These are phyloP conservation scores for Zonotrichia leucophrys DNA, from an alignment of 2,113 vertebrate genomes.

Conservation along the genomic window DNA sequence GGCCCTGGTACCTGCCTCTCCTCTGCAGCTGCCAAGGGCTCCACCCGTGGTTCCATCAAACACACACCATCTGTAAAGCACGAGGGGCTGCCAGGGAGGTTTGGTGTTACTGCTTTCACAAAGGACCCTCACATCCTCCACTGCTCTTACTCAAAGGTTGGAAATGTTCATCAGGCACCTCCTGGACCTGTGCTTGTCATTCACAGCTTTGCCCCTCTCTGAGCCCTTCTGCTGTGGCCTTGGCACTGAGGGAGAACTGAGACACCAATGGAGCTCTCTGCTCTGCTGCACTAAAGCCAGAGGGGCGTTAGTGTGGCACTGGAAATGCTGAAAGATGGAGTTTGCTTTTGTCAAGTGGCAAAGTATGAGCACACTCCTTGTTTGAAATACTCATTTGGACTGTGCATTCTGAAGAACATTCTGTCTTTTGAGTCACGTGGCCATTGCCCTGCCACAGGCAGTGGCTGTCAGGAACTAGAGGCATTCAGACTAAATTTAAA, in stretches of 20 bases:
- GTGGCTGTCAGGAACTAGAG: neutral
- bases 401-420: neutral
- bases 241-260: neutral
- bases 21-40: neutral
- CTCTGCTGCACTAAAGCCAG: neutral
- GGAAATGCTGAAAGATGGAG: neutral
- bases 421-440: neutral
- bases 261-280: neutral
- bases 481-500: neutral
- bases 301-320: neutral
- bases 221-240: neutral
- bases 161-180: neutral
- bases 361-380: neutral
- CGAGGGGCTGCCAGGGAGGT: neutral
- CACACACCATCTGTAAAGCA: accelerated
- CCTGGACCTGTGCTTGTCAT: neutral
- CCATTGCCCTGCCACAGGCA: neutral
- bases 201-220: neutral
- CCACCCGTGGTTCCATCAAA: neutral
- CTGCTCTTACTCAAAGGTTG: neutral
- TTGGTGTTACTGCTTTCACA: neutral
- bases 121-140: neutral
- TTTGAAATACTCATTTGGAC: neutral
- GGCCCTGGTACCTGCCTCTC: neutral
- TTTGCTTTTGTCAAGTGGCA: neutral